A percentile compares a stretch with the other conserved stretches of the same genome.
These are phyloP conservation scores for Agonopterix heracliana DNA, from an alignment of 2,888 invertebrate genomes.

Conservation along the genomic window DNA sequence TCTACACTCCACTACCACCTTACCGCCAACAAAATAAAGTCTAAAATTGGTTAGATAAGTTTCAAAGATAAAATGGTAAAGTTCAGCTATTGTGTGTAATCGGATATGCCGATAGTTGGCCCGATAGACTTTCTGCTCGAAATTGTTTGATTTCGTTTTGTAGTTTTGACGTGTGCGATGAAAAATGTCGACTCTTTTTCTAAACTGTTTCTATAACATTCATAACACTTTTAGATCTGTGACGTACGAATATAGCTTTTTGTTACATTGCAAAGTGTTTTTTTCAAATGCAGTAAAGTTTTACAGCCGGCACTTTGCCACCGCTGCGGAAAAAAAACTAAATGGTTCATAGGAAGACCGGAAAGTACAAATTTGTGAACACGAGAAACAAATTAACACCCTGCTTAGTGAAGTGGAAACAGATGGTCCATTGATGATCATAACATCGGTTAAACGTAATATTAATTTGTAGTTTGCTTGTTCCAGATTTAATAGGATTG, in stretches of 20 bases:
- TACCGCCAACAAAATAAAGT: conserved; percentile 30
- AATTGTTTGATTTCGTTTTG: conserved; percentile 58
- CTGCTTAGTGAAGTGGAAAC: conserved; percentile 54
- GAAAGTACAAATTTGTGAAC: conserved; percentile 67
- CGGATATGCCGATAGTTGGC: conserved; percentile 60
- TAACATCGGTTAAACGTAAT: background rate
- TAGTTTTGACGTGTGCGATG: conserved; percentile 37
- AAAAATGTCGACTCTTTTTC: conserved; percentile 7
- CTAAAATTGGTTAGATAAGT: conserved; percentile 22
- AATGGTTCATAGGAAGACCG: conserved; percentile 39
- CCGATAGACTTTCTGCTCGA: conserved; percentile 52
- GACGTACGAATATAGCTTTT: too few species aligned
- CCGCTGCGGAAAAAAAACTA: conserved; percentile 6
- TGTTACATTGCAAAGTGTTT: too few species aligned
- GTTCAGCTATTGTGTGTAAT: conserved; percentile 59
- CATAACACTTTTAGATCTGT: too few species aligned
- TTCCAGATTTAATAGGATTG: too few species aligned
- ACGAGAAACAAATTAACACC: conserved; percentile 66
- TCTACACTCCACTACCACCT: conserved; percentile 25
- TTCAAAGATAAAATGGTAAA: conserved; percentile 31
- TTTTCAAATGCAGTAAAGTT: too few species aligned
- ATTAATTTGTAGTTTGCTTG: too few species aligned
- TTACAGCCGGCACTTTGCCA: too few species aligned
- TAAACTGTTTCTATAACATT: background rate
- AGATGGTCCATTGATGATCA: conserved; percentile 29